Base-by-base conservation (phyloP, 2,888 invertebrate genomes). In the Pammene aurita region DNA sequence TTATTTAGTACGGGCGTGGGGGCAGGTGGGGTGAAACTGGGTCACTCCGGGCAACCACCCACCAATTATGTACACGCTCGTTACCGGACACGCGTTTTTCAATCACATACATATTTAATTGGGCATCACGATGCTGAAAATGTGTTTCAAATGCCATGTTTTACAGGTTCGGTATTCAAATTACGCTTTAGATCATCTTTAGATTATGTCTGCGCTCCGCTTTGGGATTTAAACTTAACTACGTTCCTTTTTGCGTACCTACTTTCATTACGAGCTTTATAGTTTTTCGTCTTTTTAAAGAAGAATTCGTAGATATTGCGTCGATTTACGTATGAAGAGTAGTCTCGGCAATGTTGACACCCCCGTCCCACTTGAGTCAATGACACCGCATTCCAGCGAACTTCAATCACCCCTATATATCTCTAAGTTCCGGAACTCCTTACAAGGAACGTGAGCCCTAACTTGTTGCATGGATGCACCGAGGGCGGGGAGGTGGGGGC, bases 51-150 rank as follows among this genome's bases (percentile, higher is more conserved):
- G 87, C 88, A 80, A 81, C 85, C 83, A 81, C 92, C 92, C 87
- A 88, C 91, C 92, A 92, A 92, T 92, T 92, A 92, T 88, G 87
- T 90, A 94, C 92, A 90, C 90, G 91, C 91, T 92, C 91, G 92
- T 92, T 92, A 92, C 91, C 89, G 92, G 92, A 92, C 92, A 92
- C 92, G 92, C 92, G 92, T 92, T 92, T 92, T 92, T 92, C 92
- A 91, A 92, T 92, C 92, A 91, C 91, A 92, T 92, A 90, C 92
- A 92, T 92, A 92, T 92, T 92, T 92, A 92, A 92, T 92, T 92
- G 92, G 91, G 90, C 90, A 89, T 90, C 90, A 87, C 87, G 85
- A 87, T 85, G 86, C 90, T 88, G 88, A 86, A 91, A 92, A 90
- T 90, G 84, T 90, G 84, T 91, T 88, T 86, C 85, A 84, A 86